Evolutionary conservation across 2,888 invertebrate genomes (phyloP).

Genomic region (Colostygia pectinataria): DNA sequence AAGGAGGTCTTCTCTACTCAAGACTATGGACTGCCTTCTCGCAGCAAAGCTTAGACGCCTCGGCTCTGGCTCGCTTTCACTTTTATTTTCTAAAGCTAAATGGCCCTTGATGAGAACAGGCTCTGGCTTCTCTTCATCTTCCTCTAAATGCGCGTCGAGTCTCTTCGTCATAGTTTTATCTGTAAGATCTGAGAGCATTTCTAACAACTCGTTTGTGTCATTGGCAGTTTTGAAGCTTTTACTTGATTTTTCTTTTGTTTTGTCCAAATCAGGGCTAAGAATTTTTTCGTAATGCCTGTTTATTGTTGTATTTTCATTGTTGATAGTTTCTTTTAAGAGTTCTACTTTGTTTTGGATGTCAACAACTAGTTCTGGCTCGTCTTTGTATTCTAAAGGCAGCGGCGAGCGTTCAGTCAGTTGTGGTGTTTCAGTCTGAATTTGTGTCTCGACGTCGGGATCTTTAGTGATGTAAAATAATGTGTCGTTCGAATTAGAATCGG

Average conservation of each 20-base stretch:
- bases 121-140: slow-evolving; percentile 19
- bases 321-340: slow-evolving; percentile 29
- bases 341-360: slow-evolving; percentile 35
- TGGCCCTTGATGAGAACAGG: slow-evolving; percentile 21
- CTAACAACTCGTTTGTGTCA: slow-evolving; percentile 61
- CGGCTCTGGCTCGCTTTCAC: slow-evolving; percentile 29
- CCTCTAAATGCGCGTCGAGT: slow-evolving; percentile 24
- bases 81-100: slow-evolving; percentile 35
- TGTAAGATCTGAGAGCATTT: slow-evolving; percentile 61
- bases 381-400: slow-evolving; percentile 34
- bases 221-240: slow-evolving; percentile 51
- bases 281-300: slow-evolving; percentile 41
- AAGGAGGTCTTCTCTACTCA: slow-evolving; percentile 60
- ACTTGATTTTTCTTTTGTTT: slow-evolving; percentile 1
- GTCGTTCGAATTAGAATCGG: slow-evolving; percentile 35
- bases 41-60: slow-evolving; percentile 46
- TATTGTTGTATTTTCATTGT: slow-evolving; percentile 8
- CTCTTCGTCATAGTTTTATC: slow-evolving; percentile 39
- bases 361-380: slow-evolving; percentile 19
- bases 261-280: slow-evolving; percentile 29
- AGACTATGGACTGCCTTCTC: slow-evolving; percentile 49
- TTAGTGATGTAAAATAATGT: slow-evolving; percentile 47
- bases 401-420: slow-evolving; percentile 12
- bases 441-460: slow-evolving; percentile 41
- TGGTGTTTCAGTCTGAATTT: slow-evolving; percentile 21